Conservation (phyloP, 2,888 invertebrate species). For the Amitus sp. region DNA sequence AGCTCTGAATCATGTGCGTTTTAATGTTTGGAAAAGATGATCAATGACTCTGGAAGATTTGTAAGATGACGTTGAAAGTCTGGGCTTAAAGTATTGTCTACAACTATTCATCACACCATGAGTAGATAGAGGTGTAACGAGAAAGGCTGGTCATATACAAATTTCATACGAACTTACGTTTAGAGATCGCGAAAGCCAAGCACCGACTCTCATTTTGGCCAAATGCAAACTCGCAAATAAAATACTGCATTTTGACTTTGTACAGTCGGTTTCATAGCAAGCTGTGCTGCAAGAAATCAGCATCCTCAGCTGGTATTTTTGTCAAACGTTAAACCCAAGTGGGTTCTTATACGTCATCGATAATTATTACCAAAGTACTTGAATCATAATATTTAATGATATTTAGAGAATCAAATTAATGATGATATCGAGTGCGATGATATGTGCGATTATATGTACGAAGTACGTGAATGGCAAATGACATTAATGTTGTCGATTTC, state of each 20-base stretch:
- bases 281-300: neutral
- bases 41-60: conserved; percentile 1
- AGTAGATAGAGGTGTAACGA: conserved; percentile 11
- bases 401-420: too few species aligned
- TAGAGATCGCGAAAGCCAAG: conserved; percentile 19
- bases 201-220: conserved; percentile 26
- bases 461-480: too few species aligned
- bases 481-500: too few species aligned
- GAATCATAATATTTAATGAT: too few species aligned
- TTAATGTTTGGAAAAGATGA: neutral
- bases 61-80: conserved; percentile 7
- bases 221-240: conserved; percentile 17
- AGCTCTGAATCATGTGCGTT: neutral
- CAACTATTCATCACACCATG: conserved; percentile 13
- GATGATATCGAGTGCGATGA: too few species aligned
- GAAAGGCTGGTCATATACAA: conserved; percentile 17
- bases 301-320: too few species aligned
- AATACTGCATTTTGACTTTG: conserved; percentile 29
- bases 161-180: conserved; percentile 19
- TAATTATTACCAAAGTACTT: too few species aligned
- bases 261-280: conserved; percentile 19
- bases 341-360: too few species aligned
- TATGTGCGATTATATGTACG: too few species aligned
- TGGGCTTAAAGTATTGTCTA: conserved; percentile 30
- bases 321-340: too few species aligned